Evolutionary conservation across 2,888 invertebrate species (phyloP).

Genomic region (Panopea generosa): DNA sequence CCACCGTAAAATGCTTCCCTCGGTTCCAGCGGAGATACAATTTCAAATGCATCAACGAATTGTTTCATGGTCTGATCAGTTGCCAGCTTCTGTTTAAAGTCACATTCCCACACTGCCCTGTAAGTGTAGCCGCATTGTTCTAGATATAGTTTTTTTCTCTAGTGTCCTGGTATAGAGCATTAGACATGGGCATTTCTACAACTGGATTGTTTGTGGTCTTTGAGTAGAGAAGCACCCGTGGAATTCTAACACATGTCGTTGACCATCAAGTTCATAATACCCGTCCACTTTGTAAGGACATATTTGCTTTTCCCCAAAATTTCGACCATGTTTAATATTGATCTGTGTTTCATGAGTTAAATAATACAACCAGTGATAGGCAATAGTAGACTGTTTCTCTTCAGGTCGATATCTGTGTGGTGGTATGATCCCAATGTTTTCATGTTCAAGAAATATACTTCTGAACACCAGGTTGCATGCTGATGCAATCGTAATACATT

Average conservation of each 20-base stretch:
- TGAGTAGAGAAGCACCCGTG: conserved; percentile 11
- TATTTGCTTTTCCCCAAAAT: too few species aligned
- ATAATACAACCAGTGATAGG: too few species aligned
- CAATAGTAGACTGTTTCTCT: too few species aligned
- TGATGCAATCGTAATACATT: conserved; percentile 35
- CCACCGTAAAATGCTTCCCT: conserved; percentile 78
- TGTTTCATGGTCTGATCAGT: conserved; percentile 28
- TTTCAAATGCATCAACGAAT: conserved; percentile 38
- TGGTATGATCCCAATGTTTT: conserved; percentile 42
- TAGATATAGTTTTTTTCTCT: conserved; percentile 4
- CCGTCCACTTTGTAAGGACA: too few species aligned
- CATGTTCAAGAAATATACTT: conserved; percentile 22
- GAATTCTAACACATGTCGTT: too few species aligned
- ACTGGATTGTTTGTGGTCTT: too few species aligned
- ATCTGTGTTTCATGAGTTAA: too few species aligned
- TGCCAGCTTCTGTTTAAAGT: conserved; percentile 50
- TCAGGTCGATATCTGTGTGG: too few species aligned
- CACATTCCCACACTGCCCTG: conserved; percentile 65
- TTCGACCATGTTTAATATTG: too few species aligned
- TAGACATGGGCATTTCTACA: not conserved
- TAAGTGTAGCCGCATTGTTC: conserved; percentile 42
- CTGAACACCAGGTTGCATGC: too few species aligned
- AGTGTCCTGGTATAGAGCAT: conserved; percentile 3
- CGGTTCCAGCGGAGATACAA: conserved; percentile 59
- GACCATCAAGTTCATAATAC: too few species aligned